Evolutionary conservation across 2,888 invertebrate genomes (phyloP), one percentile per base, ranked within the genome.

Genomic region (Rhaphigaster nebulosa): DNA sequence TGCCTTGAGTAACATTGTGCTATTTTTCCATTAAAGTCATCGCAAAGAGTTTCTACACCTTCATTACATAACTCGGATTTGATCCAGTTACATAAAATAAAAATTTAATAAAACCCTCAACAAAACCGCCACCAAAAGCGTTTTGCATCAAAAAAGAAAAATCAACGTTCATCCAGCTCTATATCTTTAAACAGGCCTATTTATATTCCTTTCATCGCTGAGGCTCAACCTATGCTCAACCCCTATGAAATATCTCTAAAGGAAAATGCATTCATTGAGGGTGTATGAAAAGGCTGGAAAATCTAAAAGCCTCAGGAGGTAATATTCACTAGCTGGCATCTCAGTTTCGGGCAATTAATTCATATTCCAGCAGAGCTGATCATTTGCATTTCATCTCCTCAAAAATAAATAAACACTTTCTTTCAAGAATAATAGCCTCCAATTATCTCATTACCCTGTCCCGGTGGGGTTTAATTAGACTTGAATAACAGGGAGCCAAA

Each of bases 361-460:
- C 80, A 80, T 80, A 41, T 80, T 80, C 80, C 38, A 26, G 26
- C 41, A 41, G 41, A 41, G 41, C 80, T 80, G 26, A 80, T 80
- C 41, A 80, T 80, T 80, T 80, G 80, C 80, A 80, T 80, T 80
- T 45, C 41, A 41, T 26, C 26, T 26, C 80, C 23, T 26, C 41
- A 41, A 80, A 80, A 80, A 80, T 80, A 80, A 80, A 80, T 80
- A 80, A 80, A 80, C 80, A 80, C 38, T 80, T 41, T 80, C 80
- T 80, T 80, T 80, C 80, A 45, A 45, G 80, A 80, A 80, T 80
- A 80, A 80, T 80, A 45, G 80, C 41, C 26, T 26, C 80, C 80
- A 80, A 38, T 80, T 80, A 80, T 80, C 80, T 41, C 80, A 80
- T 80, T 80, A 41, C 15, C 80, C 38, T 45, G 80, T 41, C 41